Evolutionary conservation across 2,113 vertebrate genomes (phyloP), one percentile per base, ranked within the genome.

Genomic region (Alligator mississippiensis): DNA sequence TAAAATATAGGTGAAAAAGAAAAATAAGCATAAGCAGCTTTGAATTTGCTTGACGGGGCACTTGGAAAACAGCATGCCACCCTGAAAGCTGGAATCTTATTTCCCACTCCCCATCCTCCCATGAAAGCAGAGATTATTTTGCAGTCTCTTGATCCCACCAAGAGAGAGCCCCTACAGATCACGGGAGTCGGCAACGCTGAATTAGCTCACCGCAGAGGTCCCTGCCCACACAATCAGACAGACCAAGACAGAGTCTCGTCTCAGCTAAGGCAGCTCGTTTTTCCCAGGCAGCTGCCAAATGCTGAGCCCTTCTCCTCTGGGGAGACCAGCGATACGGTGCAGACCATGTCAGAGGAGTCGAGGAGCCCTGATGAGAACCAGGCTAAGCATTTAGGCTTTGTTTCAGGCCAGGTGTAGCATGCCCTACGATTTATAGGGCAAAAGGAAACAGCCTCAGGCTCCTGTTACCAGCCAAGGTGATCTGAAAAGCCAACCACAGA

Each of bases 141-240:
- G 0, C 11, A 2, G 1, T 19, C 8, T 7, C 28, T 30, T 58
- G 22, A 86, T 64, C 11, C 21, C 74, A 11, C 61, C 72, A 30
- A 18, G 27, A 2, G 1, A 38, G 54, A 74, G 85, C 87, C 83
- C 64, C 0, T 1, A 30, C 6, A 34, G 85, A 59, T 11, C 27
- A 57, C 0, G 0, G 16, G 77, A 77, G 12, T 13, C 9, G 18
- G 76, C 57, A 30, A 5, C 0, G 1, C 13, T 1, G 5, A 58
- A 25, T 82, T 10, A 61, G 30, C 22, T 47, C 47, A 47, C 47
- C 47, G 9, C 47, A 47, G 9, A 47, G 47, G 47, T 47, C 47
- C 47, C 47, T 47, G 47, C 18, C 11, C 59, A 25, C 14, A 28
- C 14, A 24, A n/a, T 58, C 30, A 16, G 12, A 9, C 8, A 30